Evolutionary conservation across 2,888 invertebrate species (phyloP).

Genomic region (Cephus pulcher): DNA sequence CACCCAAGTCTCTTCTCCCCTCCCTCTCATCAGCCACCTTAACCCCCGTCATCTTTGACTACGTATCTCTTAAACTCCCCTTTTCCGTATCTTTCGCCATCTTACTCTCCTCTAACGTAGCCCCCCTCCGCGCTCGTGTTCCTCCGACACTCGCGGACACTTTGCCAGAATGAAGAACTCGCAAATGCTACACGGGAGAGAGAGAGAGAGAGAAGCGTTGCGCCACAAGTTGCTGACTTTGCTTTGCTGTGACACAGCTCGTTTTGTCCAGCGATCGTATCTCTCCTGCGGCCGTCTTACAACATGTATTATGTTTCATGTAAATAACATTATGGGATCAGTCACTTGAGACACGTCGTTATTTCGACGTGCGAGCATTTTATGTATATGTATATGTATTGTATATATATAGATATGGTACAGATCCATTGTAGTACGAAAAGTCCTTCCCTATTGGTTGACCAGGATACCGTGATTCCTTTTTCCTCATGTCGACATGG

Average conservation of each 20-base stretch:
- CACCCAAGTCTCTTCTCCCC: slow-evolving; percentile 12
- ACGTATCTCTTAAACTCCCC: neutral
- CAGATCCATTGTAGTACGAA: neutral
- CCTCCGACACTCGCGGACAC: neutral
- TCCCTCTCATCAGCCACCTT: neutral
- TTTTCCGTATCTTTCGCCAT: slow-evolving; percentile 5
- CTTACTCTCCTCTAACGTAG: neutral
- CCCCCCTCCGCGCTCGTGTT: neutral
- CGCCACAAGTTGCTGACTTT: slow-evolving; percentile 15
- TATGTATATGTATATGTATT: neutral
- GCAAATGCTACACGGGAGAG: slow-evolving; percentile 6
- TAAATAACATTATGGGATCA: slow-evolving; percentile 18
- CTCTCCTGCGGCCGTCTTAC: slow-evolving; percentile 18
- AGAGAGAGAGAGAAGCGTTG: neutral
- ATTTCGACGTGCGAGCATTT: slow-evolving; percentile 7
- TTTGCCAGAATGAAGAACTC: slow-evolving; percentile 2
- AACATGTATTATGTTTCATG: slow-evolving; percentile 13
- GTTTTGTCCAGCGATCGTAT: slow-evolving; percentile 33
- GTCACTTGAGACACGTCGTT: slow-evolving; percentile 4
- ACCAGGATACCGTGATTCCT: neutral
- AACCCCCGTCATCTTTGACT: neutral
- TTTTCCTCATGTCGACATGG: neutral
- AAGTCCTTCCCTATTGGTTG: neutral
- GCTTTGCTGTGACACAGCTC: slow-evolving; percentile 33
- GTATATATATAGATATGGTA: neutral